These are phyloP conservation scores for Pemphigus obesinymphae DNA, from an alignment of 1,140 invertebrate species.

Conservation along the genomic window DNA sequence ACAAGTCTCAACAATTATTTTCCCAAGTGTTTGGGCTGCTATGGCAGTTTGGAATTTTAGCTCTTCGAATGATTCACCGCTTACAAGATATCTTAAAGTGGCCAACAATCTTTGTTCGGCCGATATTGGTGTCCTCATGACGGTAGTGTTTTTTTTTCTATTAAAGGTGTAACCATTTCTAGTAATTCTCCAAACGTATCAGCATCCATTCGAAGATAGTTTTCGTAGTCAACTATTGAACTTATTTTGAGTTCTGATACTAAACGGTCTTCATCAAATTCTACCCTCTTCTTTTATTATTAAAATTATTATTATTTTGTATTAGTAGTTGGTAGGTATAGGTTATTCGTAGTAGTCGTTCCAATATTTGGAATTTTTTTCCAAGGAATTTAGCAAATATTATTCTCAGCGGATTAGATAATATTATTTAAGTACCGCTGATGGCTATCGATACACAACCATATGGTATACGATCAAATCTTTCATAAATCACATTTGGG, in stretches of 20 bases:
- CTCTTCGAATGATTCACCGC: neutral
- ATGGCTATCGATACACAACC: too few species aligned
- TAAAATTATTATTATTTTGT: too few species aligned
- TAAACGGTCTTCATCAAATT: neutral
- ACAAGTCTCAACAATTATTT: too few species aligned
- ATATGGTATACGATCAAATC: too few species aligned
- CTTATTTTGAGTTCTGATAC: neutral
- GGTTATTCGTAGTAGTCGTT: too few species aligned
- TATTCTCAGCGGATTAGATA: too few species aligned
- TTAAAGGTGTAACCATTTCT: conserved; percentile 31
- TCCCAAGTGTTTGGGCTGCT: neutral
- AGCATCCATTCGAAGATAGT: neutral
- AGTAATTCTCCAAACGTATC: neutral
- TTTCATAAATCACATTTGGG: too few species aligned
- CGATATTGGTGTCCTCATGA: neutral
- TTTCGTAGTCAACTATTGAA: neutral
- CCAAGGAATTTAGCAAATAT: too few species aligned
- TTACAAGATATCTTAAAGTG: neutral
- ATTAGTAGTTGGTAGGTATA: too few species aligned
- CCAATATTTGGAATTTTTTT: too few species aligned
- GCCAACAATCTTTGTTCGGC: neutral
- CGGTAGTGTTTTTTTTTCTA: neutral
- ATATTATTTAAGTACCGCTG: too few species aligned
- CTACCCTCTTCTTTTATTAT: neutral
- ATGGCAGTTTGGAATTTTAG: neutral